Evolutionary conservation across 2,113 vertebrate genomes (phyloP).

Genomic region (Hypomesus transpacificus): DNA sequence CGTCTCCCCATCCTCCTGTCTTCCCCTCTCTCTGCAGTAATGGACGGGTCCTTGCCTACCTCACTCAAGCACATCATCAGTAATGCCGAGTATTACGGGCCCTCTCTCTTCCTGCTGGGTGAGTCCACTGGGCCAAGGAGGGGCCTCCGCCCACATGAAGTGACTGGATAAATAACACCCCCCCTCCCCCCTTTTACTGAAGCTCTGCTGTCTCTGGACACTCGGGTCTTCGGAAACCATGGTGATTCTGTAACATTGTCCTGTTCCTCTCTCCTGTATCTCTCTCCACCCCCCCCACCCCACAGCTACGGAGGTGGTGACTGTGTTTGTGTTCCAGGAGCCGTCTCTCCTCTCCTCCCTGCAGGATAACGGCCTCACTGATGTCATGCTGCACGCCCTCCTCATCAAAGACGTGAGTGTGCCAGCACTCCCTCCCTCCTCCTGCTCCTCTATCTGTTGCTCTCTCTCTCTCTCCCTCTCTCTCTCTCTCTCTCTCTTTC

Average conservation of each 20-base stretch:
- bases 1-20: background rate
- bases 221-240: too few relatives aligned
- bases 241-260: too few relatives aligned
- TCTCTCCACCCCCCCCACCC: background rate
- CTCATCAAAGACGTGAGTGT: constrained; percentile 93
- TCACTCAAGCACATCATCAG: constrained; percentile 97
- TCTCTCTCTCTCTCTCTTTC: background rate
- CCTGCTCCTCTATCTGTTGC: background rate
- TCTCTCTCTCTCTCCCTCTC: background rate
- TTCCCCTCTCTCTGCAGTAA: constrained; percentile 71
- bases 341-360: constrained; percentile 90
- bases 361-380: constrained; percentile 93
- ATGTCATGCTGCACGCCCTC: constrained; percentile 93
- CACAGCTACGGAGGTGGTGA: constrained; percentile 92
- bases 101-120: constrained; percentile 92
- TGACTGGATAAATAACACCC: too few relatives aligned
- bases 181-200: too few relatives aligned
- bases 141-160: too few relatives aligned
- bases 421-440: background rate
- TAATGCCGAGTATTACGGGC: constrained; percentile 95
- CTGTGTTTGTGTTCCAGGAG: constrained; percentile 97
- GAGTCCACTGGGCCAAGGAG: constrained; percentile 45
- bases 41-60: constrained; percentile 96
- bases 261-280: background rate
- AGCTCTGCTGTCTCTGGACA: too few relatives aligned